These are phyloP conservation scores for Uloborus diversus DNA, from an alignment of 1,140 invertebrate species.

Conservation along the genomic window DNA sequence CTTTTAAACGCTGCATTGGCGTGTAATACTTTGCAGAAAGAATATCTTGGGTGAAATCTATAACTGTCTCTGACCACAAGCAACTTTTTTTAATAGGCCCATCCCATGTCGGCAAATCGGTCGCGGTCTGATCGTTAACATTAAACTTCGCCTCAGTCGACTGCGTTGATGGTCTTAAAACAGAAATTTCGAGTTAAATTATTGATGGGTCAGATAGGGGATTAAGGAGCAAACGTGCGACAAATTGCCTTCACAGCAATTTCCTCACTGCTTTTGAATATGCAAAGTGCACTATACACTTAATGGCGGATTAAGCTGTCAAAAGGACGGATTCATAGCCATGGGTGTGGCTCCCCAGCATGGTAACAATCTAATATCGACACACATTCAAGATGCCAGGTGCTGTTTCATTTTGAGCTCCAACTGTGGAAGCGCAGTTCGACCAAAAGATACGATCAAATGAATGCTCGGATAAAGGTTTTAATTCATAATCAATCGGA, in stretches of 20 bases:
- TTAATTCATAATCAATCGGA: not conserved
- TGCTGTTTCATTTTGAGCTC: not conserved
- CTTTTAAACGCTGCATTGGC: no score
- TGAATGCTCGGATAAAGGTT: no score
- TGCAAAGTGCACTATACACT: constrained; percentile 29
- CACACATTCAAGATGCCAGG: not conserved
- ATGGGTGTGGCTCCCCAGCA: constrained; percentile 25
- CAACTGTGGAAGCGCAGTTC: no score
- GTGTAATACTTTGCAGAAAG: no score
- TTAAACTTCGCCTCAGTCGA: not conserved
- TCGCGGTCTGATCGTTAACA: constrained; percentile 2
- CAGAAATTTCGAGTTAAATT: constrained; percentile 37
- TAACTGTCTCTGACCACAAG: no score
- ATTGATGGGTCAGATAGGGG: constrained; percentile 27
- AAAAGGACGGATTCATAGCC: constrained; percentile 11
- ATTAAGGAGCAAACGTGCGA: constrained; percentile 45
- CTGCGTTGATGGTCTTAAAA: constrained; percentile 21
- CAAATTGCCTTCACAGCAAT: constrained; percentile 33
- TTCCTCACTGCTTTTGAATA: constrained; percentile 36
- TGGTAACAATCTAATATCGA: constrained; percentile 1
- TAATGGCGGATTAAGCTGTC: constrained; percentile 44
- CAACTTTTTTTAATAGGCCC: constrained; percentile 4
- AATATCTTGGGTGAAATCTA: no score
- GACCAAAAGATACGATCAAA: no score
- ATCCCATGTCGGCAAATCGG: not conserved